Percentiles rank a stretch among this genome's conserved stretches.
These are phyloP conservation scores for Recurvirostra avosetta DNA, from an alignment of 2,113 vertebrate species.

Conservation along the genomic window DNA sequence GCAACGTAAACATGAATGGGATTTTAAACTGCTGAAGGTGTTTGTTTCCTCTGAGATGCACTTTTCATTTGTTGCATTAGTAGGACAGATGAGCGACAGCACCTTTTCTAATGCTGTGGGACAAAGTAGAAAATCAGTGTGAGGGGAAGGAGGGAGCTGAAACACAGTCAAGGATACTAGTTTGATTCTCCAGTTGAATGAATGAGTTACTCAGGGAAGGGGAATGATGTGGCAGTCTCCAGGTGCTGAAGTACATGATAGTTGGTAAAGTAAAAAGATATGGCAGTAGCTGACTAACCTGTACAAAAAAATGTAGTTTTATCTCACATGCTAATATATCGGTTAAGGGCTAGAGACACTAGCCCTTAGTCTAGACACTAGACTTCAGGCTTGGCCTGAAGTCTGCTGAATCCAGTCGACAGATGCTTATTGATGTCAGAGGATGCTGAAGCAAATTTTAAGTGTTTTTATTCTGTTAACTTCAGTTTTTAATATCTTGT, in stretches of 20 bases:
- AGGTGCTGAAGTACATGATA: neutral
- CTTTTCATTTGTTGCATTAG: constrained; percentile 31
- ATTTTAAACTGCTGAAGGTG: neutral
- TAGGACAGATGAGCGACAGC: neutral
- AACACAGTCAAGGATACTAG: neutral
- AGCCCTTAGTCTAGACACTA: no score
- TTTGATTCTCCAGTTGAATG: neutral
- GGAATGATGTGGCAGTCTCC: neutral
- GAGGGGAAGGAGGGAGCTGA: neutral
- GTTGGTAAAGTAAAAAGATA: neutral
- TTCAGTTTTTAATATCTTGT: neutral
- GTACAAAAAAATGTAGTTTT: neutral
- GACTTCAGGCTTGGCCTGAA: neutral
- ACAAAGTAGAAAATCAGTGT: neutral
- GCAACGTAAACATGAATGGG: neutral
- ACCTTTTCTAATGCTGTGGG: neutral
- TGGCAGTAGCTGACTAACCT: neutral
- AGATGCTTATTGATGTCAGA: neutral
- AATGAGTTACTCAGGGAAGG: neutral
- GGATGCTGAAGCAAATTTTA: neutral
- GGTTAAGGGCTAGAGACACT: neutral
- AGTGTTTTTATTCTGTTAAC: neutral
- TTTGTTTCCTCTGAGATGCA: neutral
- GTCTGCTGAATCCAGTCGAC: neutral
- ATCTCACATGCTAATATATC: neutral